Evolutionary conservation across 2,888 invertebrate species (phyloP).

Genomic region (Schrankia costaestrigalis): DNA sequence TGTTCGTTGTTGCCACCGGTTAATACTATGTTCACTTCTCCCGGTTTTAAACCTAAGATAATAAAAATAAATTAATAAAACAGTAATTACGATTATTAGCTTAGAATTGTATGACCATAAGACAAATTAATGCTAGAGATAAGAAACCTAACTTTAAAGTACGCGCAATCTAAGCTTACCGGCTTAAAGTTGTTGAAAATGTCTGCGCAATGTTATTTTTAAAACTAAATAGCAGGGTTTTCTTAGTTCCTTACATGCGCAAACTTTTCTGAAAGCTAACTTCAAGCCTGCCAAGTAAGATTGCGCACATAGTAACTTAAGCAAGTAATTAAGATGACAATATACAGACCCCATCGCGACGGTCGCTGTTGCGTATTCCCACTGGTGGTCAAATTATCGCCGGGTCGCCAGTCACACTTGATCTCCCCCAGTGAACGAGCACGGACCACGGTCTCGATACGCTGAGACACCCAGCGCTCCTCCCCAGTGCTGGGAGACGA

Average conservation of each 20-base stretch:
- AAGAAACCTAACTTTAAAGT: no score
- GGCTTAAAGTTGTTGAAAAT: no score
- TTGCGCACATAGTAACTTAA: not conserved
- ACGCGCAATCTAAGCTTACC: no score
- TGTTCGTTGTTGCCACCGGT: constrained; percentile 49
- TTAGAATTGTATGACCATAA: no score
- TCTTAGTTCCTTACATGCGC: not conserved
- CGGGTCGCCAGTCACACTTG: constrained; percentile 72
- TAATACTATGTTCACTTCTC: constrained; percentile 70
- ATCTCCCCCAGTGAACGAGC: constrained; percentile 62
- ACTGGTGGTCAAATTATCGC: constrained; percentile 21
- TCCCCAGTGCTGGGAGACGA: not conserved
- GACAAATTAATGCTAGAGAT: no score
- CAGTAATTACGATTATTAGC: no score
- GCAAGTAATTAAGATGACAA: not conserved
- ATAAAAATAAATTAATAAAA: not conserved
- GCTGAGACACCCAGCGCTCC: constrained; percentile 31
- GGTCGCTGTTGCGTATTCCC: constrained; percentile 30
- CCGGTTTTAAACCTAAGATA: constrained; percentile 60
- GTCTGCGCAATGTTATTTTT: no score
- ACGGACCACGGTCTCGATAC: constrained; percentile 68
- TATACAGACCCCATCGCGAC: constrained; percentile 22
- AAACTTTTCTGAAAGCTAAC: not conserved
- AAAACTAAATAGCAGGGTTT: no score
- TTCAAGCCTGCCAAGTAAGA: no score